Percentiles rank a stretch among this genome's conserved stretches.
phyloP scores from a whole-genome alignment of 2,113 vertebrate species.

The Brachyistius frenatus region DNA sequence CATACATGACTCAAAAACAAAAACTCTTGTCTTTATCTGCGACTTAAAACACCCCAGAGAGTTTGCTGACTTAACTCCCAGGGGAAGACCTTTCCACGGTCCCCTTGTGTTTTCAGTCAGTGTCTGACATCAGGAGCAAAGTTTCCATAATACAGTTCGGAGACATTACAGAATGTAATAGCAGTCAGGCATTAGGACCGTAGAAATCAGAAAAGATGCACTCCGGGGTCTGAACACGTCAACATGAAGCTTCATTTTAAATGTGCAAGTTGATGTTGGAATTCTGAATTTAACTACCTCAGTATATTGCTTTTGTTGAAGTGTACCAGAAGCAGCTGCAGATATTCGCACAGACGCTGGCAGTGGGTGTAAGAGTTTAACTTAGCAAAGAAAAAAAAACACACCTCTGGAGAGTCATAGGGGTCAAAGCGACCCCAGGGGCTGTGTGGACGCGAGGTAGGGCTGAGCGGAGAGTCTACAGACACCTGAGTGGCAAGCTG shows the following conservation, averaged over 20 bases:
- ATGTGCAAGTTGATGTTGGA: not conserved
- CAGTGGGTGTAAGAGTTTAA: not conserved
- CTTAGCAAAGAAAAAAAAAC: not conserved
- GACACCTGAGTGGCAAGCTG: constrained; percentile 67
- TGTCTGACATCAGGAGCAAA: no score
- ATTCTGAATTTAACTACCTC: not conserved
- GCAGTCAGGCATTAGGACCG: no score
- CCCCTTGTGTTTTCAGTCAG: no score
- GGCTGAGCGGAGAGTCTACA: constrained; percentile 66
- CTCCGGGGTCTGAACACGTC: not conserved
- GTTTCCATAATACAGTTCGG: not conserved
- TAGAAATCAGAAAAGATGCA: not conserved
- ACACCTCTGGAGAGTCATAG: constrained; percentile 76
- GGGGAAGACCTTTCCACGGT: no score
- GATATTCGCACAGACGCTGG: not conserved
- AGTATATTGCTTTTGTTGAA: no score
- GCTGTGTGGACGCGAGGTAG: constrained; percentile 65
- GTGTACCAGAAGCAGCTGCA: no score
- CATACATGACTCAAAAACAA: no score
- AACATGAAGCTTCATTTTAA: not conserved
- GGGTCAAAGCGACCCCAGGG: constrained; percentile 76
- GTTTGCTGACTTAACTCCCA: no score
- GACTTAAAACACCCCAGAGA: no score
- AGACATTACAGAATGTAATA: not conserved
- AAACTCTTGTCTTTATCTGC: no score